Conservation (phyloP, 2,888 invertebrate species). For the Serrognathus titanus region DNA sequence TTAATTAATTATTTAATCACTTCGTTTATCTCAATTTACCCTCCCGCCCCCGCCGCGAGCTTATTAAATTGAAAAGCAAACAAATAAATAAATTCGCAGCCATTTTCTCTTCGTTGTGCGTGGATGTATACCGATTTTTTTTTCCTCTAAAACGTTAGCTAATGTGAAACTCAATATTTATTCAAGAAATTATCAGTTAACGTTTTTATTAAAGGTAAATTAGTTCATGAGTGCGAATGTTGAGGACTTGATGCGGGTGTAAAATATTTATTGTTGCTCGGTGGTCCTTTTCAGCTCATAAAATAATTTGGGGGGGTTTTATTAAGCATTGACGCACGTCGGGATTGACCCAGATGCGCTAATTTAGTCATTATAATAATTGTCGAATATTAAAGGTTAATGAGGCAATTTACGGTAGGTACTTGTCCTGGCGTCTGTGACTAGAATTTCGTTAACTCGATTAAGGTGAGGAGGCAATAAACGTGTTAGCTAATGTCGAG, state of each 20-base stretch:
- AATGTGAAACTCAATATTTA: conserved; percentile 9
- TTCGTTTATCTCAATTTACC: neutral
- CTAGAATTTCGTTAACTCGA: too few relatives aligned
- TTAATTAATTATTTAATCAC: too few relatives aligned
- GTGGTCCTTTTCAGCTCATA: too few relatives aligned
- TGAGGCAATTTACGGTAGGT: too few relatives aligned
- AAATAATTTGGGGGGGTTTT: too few relatives aligned
- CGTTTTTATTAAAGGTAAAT: conserved; percentile 17
- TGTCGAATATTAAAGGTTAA: neutral
- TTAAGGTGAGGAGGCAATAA: too few relatives aligned
- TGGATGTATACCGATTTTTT: neutral
- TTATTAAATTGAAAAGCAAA: neutral
- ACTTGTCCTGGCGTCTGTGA: too few relatives aligned
- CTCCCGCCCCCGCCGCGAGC: neutral
- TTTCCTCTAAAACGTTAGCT: neutral
- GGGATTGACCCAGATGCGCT: neutral
- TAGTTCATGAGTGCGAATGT: conserved; percentile 6
- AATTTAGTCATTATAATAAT: conserved; percentile 3
- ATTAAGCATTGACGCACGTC: too few relatives aligned
- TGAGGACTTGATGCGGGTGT: neutral
- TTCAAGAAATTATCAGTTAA: conserved; percentile 9
- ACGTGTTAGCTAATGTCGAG: too few relatives aligned
- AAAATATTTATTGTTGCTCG: neutral
- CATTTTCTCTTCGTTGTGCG: too few relatives aligned
- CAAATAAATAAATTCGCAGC: too few relatives aligned